These are phyloP conservation scores for Oxyteleia sp. DNA, from an alignment of 2,888 invertebrate genomes.

Conservation along the genomic window DNA sequence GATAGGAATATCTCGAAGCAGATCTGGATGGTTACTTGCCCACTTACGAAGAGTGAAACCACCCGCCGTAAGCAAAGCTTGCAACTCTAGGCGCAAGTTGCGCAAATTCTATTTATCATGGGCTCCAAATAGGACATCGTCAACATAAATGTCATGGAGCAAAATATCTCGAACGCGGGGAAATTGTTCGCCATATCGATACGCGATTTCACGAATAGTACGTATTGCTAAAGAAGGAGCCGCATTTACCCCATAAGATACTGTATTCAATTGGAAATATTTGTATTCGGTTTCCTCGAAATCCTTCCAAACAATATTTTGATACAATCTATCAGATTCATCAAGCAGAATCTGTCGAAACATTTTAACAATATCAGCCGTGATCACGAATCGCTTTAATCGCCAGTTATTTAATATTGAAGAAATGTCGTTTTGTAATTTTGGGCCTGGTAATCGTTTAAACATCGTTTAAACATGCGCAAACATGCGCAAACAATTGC, in stretches of 20 bases:
- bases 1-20: slow-evolving; percentile 5
- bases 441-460: background rate
- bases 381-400: background rate
- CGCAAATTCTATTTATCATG: background rate
- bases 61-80: no score
- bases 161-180: background rate
- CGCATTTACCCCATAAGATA: background rate
- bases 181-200: background rate
- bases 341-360: background rate
- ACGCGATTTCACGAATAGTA: background rate
- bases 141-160: background rate
- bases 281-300: background rate
- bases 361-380: background rate
- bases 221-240: slow-evolving; percentile 4
- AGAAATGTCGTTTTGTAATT: background rate
- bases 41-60: slow-evolving; percentile 8
- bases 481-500: no score
- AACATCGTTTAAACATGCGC: no score
- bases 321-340: background rate
- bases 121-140: slow-evolving; percentile 13
- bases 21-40: slow-evolving; percentile 8
- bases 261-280: slow-evolving; percentile 19
- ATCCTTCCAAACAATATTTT: background rate
- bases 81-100: background rate
- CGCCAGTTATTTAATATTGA: background rate